These are phyloP conservation scores for Melanaphis sacchari DNA, from an alignment of 1,140 invertebrate species.

Conservation along the genomic window DNA sequence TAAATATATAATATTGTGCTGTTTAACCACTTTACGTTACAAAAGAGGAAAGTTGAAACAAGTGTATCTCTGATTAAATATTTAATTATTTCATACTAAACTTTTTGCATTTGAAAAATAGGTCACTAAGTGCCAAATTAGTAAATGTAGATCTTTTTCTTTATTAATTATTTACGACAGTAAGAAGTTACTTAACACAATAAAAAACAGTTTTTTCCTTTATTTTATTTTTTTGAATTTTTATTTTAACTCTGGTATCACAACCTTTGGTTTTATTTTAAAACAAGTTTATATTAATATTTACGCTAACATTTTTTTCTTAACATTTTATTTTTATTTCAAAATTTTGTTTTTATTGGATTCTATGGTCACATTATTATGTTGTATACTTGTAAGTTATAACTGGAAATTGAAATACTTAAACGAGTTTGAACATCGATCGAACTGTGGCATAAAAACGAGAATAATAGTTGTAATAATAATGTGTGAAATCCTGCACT, in stretches of 20 bases:
- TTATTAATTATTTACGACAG: constrained; percentile 15
- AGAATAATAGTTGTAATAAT: background rate
- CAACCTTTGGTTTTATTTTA: background rate
- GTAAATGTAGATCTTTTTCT: background rate
- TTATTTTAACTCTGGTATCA: background rate
- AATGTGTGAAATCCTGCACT: background rate
- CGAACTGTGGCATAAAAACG: background rate
- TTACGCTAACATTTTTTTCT: background rate
- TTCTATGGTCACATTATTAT: background rate
- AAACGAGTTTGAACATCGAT: background rate
- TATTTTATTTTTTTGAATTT: background rate
- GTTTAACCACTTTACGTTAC: background rate
- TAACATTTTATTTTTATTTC: no score
- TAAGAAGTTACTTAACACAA: background rate
- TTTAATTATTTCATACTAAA: constrained; percentile 22
- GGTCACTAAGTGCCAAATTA: constrained; percentile 7
- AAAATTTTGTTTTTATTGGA: background rate
- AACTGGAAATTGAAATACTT: background rate
- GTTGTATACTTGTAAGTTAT: background rate
- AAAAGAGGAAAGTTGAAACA: constrained; percentile 20
- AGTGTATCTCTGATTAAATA: constrained; percentile 17
- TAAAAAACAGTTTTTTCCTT: background rate
- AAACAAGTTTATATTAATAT: background rate
- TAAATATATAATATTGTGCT: background rate
- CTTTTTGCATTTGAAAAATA: constrained; percentile 26